Conservation (phyloP, 2,113 vertebrate species). For the Maccullochella peelii region DNA sequence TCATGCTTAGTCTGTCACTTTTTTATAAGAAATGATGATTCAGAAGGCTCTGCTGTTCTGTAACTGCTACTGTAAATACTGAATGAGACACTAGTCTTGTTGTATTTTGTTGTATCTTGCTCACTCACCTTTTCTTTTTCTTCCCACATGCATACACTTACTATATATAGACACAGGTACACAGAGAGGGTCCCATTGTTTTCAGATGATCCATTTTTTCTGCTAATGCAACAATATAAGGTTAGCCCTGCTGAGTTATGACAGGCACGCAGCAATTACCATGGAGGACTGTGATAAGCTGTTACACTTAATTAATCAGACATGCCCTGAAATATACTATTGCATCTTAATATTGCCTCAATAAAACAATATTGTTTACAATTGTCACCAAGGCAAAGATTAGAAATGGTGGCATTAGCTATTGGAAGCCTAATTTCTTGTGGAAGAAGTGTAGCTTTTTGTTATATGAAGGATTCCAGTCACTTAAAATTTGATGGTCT, state of each 20-base stretch:
- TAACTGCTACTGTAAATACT: background rate
- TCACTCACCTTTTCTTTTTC: background rate
- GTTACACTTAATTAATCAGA: background rate
- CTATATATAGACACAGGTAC: background rate
- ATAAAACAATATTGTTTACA: background rate
- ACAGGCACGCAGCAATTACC: slow-evolving; percentile 2
- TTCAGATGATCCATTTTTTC: background rate
- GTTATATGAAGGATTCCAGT: background rate
- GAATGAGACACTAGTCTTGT: background rate
- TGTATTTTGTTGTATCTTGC: background rate
- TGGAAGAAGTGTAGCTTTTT: background rate
- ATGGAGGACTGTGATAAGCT: background rate
- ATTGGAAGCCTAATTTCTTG: background rate
- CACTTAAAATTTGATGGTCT: background rate
- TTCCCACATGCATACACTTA: background rate
- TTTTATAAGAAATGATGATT: background rate
- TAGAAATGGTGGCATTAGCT: background rate
- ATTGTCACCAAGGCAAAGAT: background rate
- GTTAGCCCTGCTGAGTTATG: slow-evolving; percentile 10
- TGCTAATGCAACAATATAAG: background rate
- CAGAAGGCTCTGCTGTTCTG: background rate
- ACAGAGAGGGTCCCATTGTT: background rate
- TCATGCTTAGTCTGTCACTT: background rate
- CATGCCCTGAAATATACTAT: background rate
- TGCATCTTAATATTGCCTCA: background rate